Conservation (phyloP, 2,888 invertebrate species). For the Eupithecia subfuscata region DNA sequence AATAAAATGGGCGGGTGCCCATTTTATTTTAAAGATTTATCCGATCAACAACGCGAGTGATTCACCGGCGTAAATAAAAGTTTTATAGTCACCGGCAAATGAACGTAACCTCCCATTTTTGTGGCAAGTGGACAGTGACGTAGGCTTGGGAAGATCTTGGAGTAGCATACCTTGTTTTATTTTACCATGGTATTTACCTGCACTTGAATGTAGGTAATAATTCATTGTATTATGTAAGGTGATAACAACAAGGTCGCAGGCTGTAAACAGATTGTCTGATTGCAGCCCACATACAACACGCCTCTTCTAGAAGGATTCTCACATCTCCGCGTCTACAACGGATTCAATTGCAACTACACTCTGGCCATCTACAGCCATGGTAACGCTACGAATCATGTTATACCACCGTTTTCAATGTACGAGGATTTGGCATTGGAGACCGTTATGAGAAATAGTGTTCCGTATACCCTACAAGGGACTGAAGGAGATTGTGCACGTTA, state of each 20-base stretch:
- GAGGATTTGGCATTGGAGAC: constrained; percentile 70
- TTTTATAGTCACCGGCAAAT: no score
- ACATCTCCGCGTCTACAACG: constrained; percentile 89
- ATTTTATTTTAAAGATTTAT: no score
- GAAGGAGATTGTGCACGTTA: constrained; percentile 56
- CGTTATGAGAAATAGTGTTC: constrained; percentile 53
- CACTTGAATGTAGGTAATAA: not conserved
- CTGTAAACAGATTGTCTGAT: constrained; percentile 37
- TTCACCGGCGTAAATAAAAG: no score
- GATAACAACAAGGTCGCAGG: constrained; percentile 21
- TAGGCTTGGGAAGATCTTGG: no score
- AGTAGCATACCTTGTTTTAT: no score
- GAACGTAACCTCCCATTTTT: no score
- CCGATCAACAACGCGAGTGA: no score
- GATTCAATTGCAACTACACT: constrained; percentile 82
- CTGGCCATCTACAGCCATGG: constrained; percentile 56
- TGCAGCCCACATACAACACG: constrained; percentile 84
- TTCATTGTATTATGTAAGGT: not conserved
- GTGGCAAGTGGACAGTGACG: no score
- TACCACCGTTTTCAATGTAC: constrained; percentile 70
- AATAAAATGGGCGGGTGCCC: no score
- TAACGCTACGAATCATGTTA: constrained; percentile 43
- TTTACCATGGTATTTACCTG: not conserved
- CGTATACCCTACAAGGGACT: constrained; percentile 67
- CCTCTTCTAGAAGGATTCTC: constrained; percentile 84